A percentile compares a stretch with the other conserved stretches of the same genome.
These are phyloP conservation scores for Nothobranchius kuhntae DNA, from an alignment of 2,113 vertebrate species.

Conservation along the genomic window DNA sequence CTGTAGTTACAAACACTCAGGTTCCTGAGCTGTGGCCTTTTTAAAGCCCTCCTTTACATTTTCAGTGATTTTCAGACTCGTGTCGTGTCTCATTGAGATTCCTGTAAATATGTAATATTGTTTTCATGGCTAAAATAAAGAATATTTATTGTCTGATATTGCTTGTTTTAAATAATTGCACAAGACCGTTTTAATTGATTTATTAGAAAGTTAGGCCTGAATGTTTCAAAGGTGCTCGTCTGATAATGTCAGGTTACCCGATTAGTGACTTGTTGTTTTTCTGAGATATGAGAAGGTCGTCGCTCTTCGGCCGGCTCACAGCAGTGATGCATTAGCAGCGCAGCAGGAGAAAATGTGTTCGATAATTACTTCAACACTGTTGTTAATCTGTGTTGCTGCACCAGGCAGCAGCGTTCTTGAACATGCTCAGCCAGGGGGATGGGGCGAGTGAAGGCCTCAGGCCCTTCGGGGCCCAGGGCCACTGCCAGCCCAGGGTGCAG, in stretches of 20 bases:
- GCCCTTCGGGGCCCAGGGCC: constrained; percentile 84
- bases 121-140: constrained; percentile 51
- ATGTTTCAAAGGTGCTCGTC: constrained; percentile 13
- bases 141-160: constrained; percentile 51
- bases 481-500: constrained; percentile 88
- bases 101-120: constrained; percentile 44
- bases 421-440: constrained; percentile 88
- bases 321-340: neutral
- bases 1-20: constrained; percentile 6
- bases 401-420: constrained; percentile 87
- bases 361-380: neutral
- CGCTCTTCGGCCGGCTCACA: neutral
- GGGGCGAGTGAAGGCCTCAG: constrained; percentile 70
- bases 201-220: constrained; percentile 8
- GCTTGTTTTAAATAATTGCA: neutral
- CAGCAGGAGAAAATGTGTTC: constrained; percentile 1
- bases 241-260: constrained; percentile 2
- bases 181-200: neutral
- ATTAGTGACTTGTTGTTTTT: neutral
- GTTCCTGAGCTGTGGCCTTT: neutral
- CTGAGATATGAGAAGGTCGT: neutral
- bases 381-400: constrained; percentile 57
- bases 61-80: neutral
- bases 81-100: constrained; percentile 6
- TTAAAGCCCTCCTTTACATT: neutral